Evolutionary conservation across 1,140 invertebrate species (phyloP), one percentile per base, ranked within the genome.

Genomic region (Sitophilus oryzae): DNA sequence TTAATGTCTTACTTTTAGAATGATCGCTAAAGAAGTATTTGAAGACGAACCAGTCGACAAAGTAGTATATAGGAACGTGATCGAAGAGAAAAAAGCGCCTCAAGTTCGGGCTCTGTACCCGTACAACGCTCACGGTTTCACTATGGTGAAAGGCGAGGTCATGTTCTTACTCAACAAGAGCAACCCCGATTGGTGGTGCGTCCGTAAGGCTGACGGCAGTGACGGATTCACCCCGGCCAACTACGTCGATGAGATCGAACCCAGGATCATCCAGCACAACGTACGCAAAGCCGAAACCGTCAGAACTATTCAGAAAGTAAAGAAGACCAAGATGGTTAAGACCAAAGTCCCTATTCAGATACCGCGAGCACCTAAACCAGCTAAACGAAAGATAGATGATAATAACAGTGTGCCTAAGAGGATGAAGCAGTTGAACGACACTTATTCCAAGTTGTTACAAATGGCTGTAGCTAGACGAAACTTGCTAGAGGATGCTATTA

Each of bases 141-240:
- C 83, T 18, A 92, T 96, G 80, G 76, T 76, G 3, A 98, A 97
- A 75, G 92, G 91, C 51, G 93, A 96, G 74, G 83, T 88, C 62
- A 91, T 98, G 88, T 87, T 95, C 64, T 75, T 99, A 1, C 77
- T 98, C 40, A 92, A 88, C 64, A 95, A 96, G 75, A 96, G 92
- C 1, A 98, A 98, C 72, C 81, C 85, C 1, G 96, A 99, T 72
- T 99, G 96, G 96, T 99, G 96, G 96, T 92, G 90, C 63, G 89
- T 98, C 3, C 77, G 93, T 10, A 96, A 95, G 75, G 80, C 82
- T 0, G 91, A 93, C 66, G 89, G 93, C 0, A 81, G 83, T 0
- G 94, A 98, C 66, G 96, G 96, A 9, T 99, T 97, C 74, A 94
- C 97, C 1, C 96, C 96, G 0, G 93, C 94, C 0, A 98, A 97